Base-by-base conservation (phyloP, 2,113 vertebrate species). In the Oncorhynchus clarkii region DNA sequence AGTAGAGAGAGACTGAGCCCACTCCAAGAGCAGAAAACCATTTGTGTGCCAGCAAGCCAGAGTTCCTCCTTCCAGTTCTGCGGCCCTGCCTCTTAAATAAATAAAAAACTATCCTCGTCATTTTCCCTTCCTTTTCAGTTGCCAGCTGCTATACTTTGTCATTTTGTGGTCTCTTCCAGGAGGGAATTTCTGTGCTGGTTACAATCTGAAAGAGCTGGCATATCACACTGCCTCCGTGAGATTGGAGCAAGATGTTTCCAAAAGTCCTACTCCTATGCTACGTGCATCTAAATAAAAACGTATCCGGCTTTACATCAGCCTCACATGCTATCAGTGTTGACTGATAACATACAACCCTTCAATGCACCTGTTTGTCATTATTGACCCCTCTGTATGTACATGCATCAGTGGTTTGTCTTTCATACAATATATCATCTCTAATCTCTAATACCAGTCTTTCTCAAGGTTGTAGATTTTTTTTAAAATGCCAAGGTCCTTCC, bases 131-230 rank as follows among this genome's bases (percentile, higher is more conserved):
- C 88, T 89, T 76, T 85, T 79, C 81, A 86, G 87, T 90, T 90
- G 89, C 85, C 89, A 89, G 75, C 74, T 88, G 87, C 88, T 82
- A 87, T 86, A 87, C 85, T 92, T 91, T 90, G 87, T 90, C 88
- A 91, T 93, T 93, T 92, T 89, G 80, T 76, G 86, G 88, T 93
- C 83, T 95, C 92, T 92, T 81, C 20, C 86, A 96, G 96, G 95
- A 94, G 95, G 95, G 86, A 95, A 95, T 95, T 96, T 96, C 92
- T 96, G 92, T 64, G 91, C 95, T 94, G 95, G 94, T 91, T 97
- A 93, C 92, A 96, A 96, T 95, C 94, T 95, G 93, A 95, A 95
- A 87, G 93, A 94, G 89, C 88, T 95, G 90, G 94, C 93, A 89
- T 86, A 85, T 90, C 87, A 90, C 72, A 86, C 91, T 76, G 85